Percentiles rank a stretch among this genome's conserved stretches.
Conservation (phyloP, 2,797 vertebrate genomes). For the Rhabdomys pumilio region DNA sequence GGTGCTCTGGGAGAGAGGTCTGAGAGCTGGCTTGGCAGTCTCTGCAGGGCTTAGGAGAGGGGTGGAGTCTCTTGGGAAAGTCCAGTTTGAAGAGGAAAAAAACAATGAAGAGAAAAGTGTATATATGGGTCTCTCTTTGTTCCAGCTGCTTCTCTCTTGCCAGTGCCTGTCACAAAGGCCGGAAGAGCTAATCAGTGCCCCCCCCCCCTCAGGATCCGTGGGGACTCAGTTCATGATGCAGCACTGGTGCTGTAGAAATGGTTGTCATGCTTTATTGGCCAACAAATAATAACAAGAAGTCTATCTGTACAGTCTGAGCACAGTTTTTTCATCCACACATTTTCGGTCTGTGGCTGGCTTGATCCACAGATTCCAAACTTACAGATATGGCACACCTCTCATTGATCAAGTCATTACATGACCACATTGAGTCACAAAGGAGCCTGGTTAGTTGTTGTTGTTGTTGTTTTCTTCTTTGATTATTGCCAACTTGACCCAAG, state of each 20-base stretch:
- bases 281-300: background rate
- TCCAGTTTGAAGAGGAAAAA: fast-evolving
- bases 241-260: background rate
- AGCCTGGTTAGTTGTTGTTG: background rate
- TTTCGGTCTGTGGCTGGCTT: background rate
- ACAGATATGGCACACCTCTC: background rate
- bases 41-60: background rate
- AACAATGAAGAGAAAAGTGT: background rate
- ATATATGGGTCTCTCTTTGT: too few relatives aligned
- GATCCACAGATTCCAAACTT: background rate
- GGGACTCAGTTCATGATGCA: background rate
- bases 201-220: background rate
- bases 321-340: background rate
- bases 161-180: background rate
- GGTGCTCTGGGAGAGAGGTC: background rate
- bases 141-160: background rate
- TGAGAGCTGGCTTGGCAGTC: background rate
- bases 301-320: background rate
- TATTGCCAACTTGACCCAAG: too few relatives aligned
- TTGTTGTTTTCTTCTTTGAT: background rate
- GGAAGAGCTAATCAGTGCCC: background rate
- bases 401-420: too few relatives aligned
- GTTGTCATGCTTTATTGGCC: background rate
- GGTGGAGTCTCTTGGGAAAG: background rate
- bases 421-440: background rate